A percentile compares a stretch with the other conserved stretches of the same genome.
phyloP scores from a whole-genome alignment of 2,797 vertebrate genomes.

The Limnodromus scolopaceus region DNA sequence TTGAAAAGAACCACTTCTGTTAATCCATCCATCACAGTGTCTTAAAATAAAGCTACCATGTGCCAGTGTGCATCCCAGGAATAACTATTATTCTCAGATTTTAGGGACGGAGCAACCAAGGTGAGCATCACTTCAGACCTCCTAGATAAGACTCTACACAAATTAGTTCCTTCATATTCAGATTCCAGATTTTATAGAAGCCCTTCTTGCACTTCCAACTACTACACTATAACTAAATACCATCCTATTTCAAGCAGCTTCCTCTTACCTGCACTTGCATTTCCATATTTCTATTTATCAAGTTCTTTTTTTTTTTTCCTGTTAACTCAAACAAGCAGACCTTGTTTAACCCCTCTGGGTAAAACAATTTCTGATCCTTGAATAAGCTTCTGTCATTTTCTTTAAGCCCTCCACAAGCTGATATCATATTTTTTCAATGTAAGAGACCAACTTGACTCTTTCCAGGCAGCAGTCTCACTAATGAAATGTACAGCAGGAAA shows the following conservation, averaged over 20 bases:
- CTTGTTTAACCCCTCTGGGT: not conserved
- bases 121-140: fast-evolving
- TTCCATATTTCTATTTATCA: not conserved
- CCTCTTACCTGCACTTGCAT: not conserved
- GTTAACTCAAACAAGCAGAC: not conserved
- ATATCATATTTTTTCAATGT: not conserved
- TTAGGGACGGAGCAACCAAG: not conserved
- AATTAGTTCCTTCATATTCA: not conserved
- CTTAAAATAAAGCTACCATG: not conserved
- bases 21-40: not conserved
- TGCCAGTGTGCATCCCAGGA: not conserved
- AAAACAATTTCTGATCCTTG: not conserved
- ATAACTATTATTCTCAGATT: not conserved
- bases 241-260: not conserved
- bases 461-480: not conserved
- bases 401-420: not conserved
- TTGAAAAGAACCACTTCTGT: not conserved
- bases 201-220: not conserved
- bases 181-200: not conserved
- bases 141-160: not conserved
- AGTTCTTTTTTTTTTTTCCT: not conserved
- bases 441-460: not conserved
- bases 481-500: not conserved
- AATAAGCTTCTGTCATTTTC: not conserved
- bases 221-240: not conserved